Base-by-base conservation (phyloP, 2,797 vertebrate species). In the Mastacembelus armatus region DNA sequence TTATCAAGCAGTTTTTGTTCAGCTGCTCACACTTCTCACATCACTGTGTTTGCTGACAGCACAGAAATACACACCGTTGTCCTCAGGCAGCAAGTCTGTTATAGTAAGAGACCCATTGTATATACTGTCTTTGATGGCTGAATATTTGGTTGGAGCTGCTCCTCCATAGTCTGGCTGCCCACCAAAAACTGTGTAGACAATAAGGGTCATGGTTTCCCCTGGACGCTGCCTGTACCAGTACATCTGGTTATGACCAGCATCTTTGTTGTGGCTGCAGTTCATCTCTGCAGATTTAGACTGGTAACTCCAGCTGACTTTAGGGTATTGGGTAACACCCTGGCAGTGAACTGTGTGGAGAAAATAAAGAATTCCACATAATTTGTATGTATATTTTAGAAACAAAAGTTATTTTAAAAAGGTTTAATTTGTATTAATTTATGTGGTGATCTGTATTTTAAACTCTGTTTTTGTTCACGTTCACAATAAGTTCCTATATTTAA, bases 151-250 rank as follows among this genome's bases (percentile, higher is more conserved):
- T 49, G 59, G 5, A 33, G n/a, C n/a, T n/a, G n/a, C n/a, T n/a
- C n/a, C n/a, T n/a, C 54, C 45, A 3, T 63, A 70, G n/a, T 80
- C 67, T 0, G 57, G 10, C 11, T 57, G 0, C 0, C 22, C 54
- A 18, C 15, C 19, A 24, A 2, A 26, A 14, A 1, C 2, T 43
- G 71, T 72, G 67, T 47, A 77, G 24, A 82, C 66, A 9, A 74
- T 30, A 4, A 63, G 67, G 11, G 27, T 79, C 78, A 72, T 82
- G 50, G 29, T 58, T 40, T 74, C 67, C 0, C 78, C 70, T 16
- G 33, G 78, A 48, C 32, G 62, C 54, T 84, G 75, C 36, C 58
- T 63, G 4, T 51, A 87, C 85, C 77, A 85, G 72, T 81, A 67
- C 73, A 83, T 79, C 50, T 77, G 65, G 21, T 0, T 51, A 18